These are phyloP conservation scores for Clunio marinus DNA, from an alignment of 2,888 invertebrate genomes.

Conservation along the genomic window DNA sequence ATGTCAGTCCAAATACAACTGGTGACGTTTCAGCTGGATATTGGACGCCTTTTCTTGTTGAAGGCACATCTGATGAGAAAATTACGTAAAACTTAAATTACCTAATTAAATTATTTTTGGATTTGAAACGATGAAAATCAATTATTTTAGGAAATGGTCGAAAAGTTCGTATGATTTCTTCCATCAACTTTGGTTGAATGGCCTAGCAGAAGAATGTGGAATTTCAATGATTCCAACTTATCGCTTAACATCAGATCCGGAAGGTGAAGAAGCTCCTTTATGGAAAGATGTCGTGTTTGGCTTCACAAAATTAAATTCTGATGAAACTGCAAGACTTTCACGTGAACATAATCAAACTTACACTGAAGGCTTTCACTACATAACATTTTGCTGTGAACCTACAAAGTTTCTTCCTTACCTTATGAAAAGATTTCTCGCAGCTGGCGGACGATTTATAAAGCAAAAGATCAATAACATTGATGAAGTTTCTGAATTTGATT, in stretches of 20 bases:
- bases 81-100: conserved; percentile 52
- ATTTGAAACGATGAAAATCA: background rate
- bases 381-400: conserved; percentile 66
- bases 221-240: conserved; percentile 52
- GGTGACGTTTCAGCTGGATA: conserved; percentile 74
- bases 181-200: conserved; percentile 59
- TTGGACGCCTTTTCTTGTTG: conserved; percentile 66
- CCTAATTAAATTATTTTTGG: background rate
- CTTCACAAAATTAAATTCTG: conserved; percentile 45
- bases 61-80: conserved; percentile 55
- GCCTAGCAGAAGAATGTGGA: conserved; percentile 53
- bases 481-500: conserved; percentile 56
- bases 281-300: conserved; percentile 54
- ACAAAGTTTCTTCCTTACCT: conserved; percentile 63
- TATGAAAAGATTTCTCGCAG: conserved; percentile 56
- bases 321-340: conserved; percentile 48
- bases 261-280: conserved; percentile 45
- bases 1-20: conserved; percentile 67
- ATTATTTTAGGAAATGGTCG: conserved; percentile 59
- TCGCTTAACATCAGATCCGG: conserved; percentile 48
- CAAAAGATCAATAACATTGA: conserved; percentile 56
- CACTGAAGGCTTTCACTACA: conserved; percentile 53
- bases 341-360: conserved; percentile 48
- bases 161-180: conserved; percentile 58
- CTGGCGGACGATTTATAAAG: conserved; percentile 57